Evolutionary conservation across 1,140 invertebrate species (phyloP).

Genomic region (Formica selysi): DNA sequence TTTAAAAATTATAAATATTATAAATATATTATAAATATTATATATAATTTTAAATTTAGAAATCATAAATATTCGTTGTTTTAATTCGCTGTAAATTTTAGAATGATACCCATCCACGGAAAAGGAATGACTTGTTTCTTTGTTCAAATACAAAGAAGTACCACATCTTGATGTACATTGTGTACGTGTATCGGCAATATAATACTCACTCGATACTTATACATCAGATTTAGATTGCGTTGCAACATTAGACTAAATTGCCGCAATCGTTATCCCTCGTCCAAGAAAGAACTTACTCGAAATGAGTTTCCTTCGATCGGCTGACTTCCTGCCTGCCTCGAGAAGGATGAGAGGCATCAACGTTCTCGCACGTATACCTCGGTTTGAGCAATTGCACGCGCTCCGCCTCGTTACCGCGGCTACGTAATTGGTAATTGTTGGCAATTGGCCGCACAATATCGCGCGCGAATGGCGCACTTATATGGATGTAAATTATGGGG

Average conservation of each 20-base stretch:
- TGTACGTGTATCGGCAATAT: conserved; percentile 44
- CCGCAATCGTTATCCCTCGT: conserved; percentile 59
- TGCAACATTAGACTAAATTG: conserved; percentile 64
- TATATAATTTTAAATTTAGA: background rate
- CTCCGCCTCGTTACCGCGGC: conserved; percentile 61
- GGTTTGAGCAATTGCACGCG: conserved; percentile 63
- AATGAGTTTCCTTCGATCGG: conserved; percentile 63
- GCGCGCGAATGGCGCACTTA: conserved; percentile 28
- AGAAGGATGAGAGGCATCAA: conserved; percentile 25
- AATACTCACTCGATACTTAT: conserved; percentile 56
- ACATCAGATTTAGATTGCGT: conserved; percentile 58
- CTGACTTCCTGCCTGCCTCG: conserved; percentile 66
- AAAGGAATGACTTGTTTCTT: conserved; percentile 31
- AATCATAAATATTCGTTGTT: background rate
- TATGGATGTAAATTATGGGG: conserved; percentile 54
- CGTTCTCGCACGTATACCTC: conserved; percentile 54
- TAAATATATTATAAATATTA: too few relatives aligned
- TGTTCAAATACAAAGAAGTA: conserved; percentile 33
- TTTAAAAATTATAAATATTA: too few relatives aligned
- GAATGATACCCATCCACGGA: background rate
- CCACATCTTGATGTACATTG: conserved; percentile 20
- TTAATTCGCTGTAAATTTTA: background rate
- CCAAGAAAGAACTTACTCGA: conserved; percentile 59
- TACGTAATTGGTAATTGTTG: conserved; percentile 67
- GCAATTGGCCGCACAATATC: conserved; percentile 59